A percentile compares a stretch with the other conserved stretches of the same genome.
Conservation (phyloP, 2,888 invertebrate species). For the Lagria hirta region DNA sequence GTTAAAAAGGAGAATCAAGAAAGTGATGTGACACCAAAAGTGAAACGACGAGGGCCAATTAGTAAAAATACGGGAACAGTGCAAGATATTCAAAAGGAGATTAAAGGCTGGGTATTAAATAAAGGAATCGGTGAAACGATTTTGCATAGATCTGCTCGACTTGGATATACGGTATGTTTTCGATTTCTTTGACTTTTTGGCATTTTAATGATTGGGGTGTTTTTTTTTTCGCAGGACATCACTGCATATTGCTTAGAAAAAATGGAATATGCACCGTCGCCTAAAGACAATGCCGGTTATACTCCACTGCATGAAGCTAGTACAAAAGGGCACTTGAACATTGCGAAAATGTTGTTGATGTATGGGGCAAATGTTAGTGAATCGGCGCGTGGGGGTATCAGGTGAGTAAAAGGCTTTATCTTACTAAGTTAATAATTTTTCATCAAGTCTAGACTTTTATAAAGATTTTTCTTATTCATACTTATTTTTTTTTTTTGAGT, state of each 20-base stretch:
- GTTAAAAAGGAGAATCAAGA: slow-evolving; percentile 59
- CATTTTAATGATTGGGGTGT: slow-evolving; percentile 1
- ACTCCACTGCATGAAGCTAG: slow-evolving; percentile 93
- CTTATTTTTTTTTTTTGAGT: no score
- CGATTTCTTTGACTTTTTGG: neutral
- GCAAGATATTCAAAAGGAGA: slow-evolving; percentile 80
- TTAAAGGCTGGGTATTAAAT: slow-evolving; percentile 89
- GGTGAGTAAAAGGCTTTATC: slow-evolving; percentile 56
- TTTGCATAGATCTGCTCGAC: slow-evolving; percentile 86
- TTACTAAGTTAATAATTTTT: no score
- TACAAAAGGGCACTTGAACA: slow-evolving; percentile 82
- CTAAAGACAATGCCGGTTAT: slow-evolving; percentile 90
- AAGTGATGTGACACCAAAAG: slow-evolving; percentile 29
- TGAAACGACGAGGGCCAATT: slow-evolving; percentile 41
- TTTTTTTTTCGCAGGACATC: slow-evolving; percentile 67
- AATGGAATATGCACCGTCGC: slow-evolving; percentile 78
- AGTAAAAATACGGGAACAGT: slow-evolving; percentile 66
- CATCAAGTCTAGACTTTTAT: slow-evolving; percentile 2
- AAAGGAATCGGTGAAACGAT: slow-evolving; percentile 93
- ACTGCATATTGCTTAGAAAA: slow-evolving; percentile 88
- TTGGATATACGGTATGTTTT: slow-evolving; percentile 76
- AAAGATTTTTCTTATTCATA: no score
- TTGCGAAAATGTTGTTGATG: slow-evolving; percentile 79
- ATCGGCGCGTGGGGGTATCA: slow-evolving; percentile 88
- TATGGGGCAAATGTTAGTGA: slow-evolving; percentile 92